These are phyloP conservation scores for Orestias chungarensis DNA, from an alignment of 2,797 vertebrate genomes.

Conservation along the genomic window DNA sequence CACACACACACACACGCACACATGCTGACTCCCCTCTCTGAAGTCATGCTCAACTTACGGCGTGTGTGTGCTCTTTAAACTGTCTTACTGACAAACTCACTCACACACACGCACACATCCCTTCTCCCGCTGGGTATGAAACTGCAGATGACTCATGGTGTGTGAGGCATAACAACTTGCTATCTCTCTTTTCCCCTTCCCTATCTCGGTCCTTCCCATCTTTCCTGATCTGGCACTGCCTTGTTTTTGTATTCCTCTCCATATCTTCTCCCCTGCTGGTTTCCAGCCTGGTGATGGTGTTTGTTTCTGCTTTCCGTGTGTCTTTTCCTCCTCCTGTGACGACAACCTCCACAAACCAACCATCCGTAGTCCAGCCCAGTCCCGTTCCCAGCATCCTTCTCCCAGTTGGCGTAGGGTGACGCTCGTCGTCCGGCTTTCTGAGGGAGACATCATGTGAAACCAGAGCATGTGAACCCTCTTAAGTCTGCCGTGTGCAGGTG, in stretches of 20 bases:
- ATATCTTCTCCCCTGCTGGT: conserved; percentile 16
- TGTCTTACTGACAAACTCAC: conserved; percentile 8
- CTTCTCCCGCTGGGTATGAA: conserved; percentile 63
- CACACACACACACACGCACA: conserved; percentile 18
- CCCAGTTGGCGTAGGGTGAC: neutral
- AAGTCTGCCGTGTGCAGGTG: conserved; percentile 43
- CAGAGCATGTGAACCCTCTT: conserved; percentile 18
- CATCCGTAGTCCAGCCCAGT: conserved; percentile 13
- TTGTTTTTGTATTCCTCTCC: conserved; percentile 20
- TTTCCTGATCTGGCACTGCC: conserved; percentile 51
- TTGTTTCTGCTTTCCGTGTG: conserved; percentile 39
- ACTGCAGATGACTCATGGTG: conserved; percentile 77
- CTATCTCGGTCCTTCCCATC: conserved; percentile 39
- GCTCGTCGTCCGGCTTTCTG: neutral
- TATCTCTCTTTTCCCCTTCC: conserved; percentile 19
- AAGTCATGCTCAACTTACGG: conserved; percentile 31
- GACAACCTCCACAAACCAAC: conserved; percentile 20
- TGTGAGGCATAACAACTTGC: conserved; percentile 67
- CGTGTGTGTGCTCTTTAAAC: conserved; percentile 27
- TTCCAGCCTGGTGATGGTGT: conserved; percentile 51
- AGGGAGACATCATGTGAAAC: conserved; percentile 37
- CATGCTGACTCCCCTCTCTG: neutral
- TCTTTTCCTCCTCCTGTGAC: neutral
- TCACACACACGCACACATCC: conserved; percentile 30
- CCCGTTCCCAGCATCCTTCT: neutral